phyloP scores from a whole-genome alignment of 2,888 invertebrate genomes.

The Machimus rusticus region DNA sequence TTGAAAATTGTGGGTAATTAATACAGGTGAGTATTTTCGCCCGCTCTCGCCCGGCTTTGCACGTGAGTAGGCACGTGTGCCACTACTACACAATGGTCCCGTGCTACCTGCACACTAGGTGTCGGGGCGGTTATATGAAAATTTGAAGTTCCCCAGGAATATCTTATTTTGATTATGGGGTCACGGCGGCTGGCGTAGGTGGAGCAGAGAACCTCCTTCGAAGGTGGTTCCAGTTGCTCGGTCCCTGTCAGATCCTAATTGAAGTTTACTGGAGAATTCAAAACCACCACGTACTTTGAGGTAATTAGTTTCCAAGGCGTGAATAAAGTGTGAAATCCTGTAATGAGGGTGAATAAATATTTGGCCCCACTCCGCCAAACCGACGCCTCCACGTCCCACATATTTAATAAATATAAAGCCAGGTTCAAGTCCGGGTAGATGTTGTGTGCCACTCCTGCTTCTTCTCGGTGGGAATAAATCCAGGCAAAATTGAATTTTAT shows the following conservation, averaged over 20 bases:
- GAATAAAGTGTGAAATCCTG: constrained; percentile 8
- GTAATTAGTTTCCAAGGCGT: constrained; percentile 15
- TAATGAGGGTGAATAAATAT: constrained; percentile 12
- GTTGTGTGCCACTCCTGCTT: background rate
- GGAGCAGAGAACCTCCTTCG: background rate
- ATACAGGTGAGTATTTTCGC: background rate
- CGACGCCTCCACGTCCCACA: background rate
- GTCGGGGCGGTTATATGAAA: background rate
- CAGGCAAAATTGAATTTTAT: background rate
- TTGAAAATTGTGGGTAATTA: constrained; percentile 18
- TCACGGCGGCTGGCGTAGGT: background rate
- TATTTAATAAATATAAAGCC: background rate
- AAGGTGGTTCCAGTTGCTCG: background rate
- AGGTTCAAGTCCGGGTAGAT: background rate
- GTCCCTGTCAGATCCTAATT: background rate
- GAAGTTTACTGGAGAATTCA: constrained; percentile 4
- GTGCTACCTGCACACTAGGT: background rate
- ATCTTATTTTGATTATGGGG: background rate
- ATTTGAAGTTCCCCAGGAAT: background rate
- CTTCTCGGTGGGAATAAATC: background rate
- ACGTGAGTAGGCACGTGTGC: background rate
- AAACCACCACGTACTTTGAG: constrained; percentile 5
- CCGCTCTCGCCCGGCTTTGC: background rate
- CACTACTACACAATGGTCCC: background rate
- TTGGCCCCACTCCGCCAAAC: background rate